phyloP scores from a whole-genome alignment of 2,797 vertebrate species.

The Ciconia nigra region DNA sequence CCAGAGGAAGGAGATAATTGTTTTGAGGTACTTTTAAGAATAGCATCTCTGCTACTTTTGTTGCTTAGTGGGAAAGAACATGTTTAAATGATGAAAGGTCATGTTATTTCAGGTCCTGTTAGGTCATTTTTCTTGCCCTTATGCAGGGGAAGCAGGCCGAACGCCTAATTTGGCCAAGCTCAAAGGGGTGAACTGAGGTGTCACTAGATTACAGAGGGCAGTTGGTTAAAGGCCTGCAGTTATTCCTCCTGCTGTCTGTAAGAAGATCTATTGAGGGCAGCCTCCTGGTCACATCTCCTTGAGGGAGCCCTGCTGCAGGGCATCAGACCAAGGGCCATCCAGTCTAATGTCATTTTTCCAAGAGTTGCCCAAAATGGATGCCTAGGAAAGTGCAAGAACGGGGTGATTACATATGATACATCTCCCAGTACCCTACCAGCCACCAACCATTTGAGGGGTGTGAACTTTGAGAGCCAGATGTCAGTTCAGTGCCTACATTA shows the following conservation, averaged over 20 bases:
- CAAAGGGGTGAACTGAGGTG: not conserved
- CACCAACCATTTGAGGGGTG: not conserved
- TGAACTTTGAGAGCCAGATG: not conserved
- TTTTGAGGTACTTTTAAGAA: not conserved
- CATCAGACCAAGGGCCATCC: not conserved
- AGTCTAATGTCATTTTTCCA: not conserved
- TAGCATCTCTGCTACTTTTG: not conserved
- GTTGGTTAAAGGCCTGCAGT: not conserved
- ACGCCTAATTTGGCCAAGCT: not conserved
- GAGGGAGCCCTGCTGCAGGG: not conserved
- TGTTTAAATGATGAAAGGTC: not conserved
- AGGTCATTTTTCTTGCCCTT: not conserved
- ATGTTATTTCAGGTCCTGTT: not conserved
- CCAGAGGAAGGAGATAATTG: not conserved
- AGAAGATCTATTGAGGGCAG: not conserved
- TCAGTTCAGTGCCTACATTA: not conserved
- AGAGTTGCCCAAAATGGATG: not conserved
- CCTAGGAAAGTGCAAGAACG: not conserved
- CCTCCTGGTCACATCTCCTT: not conserved
- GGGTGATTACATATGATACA: accelerated
- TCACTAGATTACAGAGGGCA: not conserved
- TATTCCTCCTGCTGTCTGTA: not conserved
- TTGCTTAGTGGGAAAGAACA: not conserved
- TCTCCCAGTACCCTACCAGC: not conserved
- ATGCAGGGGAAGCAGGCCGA: not conserved